phyloP scores from a whole-genome alignment of 2,113 vertebrate species.

The Mesembrinibis cayennensis region DNA sequence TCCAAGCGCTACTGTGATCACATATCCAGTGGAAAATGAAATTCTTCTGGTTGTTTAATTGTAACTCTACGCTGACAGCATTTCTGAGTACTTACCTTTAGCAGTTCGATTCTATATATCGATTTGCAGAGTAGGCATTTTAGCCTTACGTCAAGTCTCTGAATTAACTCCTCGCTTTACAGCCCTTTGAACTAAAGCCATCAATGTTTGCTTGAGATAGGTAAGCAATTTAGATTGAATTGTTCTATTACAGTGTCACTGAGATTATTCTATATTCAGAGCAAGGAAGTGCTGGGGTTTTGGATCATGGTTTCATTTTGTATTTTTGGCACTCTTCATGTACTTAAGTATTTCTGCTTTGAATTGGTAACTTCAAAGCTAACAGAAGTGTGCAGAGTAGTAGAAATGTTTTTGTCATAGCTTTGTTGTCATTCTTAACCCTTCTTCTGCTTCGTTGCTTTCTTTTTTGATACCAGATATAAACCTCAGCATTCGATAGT shows the following conservation, averaged over 20 bases:
- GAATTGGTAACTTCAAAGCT: background rate
- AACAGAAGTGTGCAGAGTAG: background rate
- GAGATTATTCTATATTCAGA: background rate
- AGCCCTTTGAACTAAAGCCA: background rate
- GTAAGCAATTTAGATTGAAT: background rate
- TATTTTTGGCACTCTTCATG: background rate
- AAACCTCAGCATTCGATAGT: background rate
- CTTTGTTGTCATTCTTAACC: background rate
- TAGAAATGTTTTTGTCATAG: background rate
- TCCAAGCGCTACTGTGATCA: background rate
- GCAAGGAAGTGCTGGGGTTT: background rate
- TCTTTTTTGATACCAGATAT: background rate
- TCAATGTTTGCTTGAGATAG: background rate
- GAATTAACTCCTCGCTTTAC: background rate
- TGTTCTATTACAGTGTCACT: background rate
- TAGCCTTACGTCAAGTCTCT: background rate
- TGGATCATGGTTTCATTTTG: background rate
- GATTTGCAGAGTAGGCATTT: background rate
- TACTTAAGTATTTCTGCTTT: background rate
- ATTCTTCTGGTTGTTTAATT: background rate
- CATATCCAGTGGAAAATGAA: background rate
- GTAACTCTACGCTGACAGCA: background rate
- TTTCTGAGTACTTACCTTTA: background rate
- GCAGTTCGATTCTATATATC: background rate
- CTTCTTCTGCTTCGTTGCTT: background rate